These are phyloP conservation scores for Myiozetetes cayanensis DNA, from an alignment of 2,113 vertebrate genomes.

Conservation along the genomic window DNA sequence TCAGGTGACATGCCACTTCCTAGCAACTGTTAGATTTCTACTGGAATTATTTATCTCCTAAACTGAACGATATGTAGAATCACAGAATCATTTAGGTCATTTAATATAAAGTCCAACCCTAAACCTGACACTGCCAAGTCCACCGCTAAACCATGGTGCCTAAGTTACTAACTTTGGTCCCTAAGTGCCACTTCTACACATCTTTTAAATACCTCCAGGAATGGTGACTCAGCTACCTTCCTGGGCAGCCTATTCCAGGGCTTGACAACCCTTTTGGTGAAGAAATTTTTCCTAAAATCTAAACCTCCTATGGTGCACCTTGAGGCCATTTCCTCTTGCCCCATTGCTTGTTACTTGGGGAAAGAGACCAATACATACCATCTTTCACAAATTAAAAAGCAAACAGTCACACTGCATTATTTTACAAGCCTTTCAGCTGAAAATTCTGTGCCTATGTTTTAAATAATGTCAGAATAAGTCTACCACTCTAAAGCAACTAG, in stretches of 20 bases:
- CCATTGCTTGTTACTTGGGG: not conserved
- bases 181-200: rapidly evolving
- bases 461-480: not conserved
- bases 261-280: rapidly evolving
- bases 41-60: not conserved
- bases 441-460: not conserved
- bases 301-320: not conserved
- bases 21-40: not conserved
- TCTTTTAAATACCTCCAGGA: not conserved
- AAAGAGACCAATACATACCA: not conserved
- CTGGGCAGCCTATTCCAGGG: not conserved
- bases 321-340: not conserved
- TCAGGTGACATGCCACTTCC: not conserved
- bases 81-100: not conserved
- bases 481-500: not conserved
- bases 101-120: not conserved
- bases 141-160: not conserved
- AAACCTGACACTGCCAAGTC: not conserved
- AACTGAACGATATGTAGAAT: not conserved
- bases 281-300: not conserved
- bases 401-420: rapidly evolving
- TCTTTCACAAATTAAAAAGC: not conserved
- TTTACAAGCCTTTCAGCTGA: not conserved
- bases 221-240: not conserved
- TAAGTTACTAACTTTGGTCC: not conserved